Conservation (phyloP, 2,888 invertebrate genomes). For the Xylota segnis region DNA sequence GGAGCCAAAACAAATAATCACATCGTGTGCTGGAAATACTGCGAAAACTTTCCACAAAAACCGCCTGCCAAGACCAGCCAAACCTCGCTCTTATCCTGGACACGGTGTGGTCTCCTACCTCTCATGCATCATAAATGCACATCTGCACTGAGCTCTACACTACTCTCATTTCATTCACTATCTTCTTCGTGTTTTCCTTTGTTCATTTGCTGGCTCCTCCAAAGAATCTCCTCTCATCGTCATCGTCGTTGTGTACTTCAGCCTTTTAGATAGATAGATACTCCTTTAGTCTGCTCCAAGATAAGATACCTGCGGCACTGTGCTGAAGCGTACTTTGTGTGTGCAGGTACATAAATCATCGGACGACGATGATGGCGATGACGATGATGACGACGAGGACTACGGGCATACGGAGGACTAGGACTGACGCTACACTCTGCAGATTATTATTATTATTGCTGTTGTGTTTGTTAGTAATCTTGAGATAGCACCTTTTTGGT, state of each 20-base stretch:
- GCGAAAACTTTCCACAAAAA: conserved; percentile 45
- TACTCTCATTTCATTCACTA: neutral
- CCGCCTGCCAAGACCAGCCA: conserved; percentile 21
- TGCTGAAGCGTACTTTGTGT: conserved; percentile 71
- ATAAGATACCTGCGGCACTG: conserved; percentile 75
- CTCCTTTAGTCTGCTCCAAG: conserved; percentile 52
- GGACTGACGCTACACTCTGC: conserved; percentile 33
- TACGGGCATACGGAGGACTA: neutral
- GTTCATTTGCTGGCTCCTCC: conserved; percentile 57
- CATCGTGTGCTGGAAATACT: conserved; percentile 58
- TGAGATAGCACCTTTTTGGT: conserved; percentile 67
- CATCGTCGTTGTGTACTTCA: conserved; percentile 44
- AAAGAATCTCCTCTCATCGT: conserved; percentile 5
- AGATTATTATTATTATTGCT: conserved; percentile 68
- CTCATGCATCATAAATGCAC: conserved; percentile 74
- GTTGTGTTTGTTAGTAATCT: conserved; percentile 68
- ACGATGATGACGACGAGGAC: conserved; percentile 34
- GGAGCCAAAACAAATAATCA: conserved; percentile 59
- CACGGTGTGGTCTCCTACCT: conserved; percentile 55
- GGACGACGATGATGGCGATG: conserved; percentile 47
- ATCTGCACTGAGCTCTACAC: conserved; percentile 58
- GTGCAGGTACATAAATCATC: conserved; percentile 77
- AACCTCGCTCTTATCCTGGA: conserved; percentile 48
- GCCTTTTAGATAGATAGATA: conserved; percentile 63
- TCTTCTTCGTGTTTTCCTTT: conserved; percentile 55